Evolutionary conservation across 2,888 invertebrate species (phyloP).

Genomic region (Trichopria drosophilae): DNA sequence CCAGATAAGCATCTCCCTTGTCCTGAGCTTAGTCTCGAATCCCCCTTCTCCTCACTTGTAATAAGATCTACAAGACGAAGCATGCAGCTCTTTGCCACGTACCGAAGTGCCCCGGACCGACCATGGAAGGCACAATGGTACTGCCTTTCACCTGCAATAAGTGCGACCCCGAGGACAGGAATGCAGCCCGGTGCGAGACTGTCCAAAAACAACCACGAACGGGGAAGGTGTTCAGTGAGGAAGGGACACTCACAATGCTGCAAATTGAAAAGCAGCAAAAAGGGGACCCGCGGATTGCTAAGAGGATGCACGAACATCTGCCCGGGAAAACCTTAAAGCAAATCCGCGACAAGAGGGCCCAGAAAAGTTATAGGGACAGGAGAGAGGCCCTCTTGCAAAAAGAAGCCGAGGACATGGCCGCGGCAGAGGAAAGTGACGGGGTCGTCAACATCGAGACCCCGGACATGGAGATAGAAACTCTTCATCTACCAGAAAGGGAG

Average conservation of each 20-base stretch:
- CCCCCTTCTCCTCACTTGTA: slow-evolving; percentile 22
- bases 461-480: no score
- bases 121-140: no score
- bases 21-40: no score
- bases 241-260: no score
- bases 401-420: no score
- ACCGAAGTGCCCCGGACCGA: slow-evolving; percentile 31
- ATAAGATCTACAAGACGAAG: slow-evolving; percentile 21
- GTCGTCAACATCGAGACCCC: no score
- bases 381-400: no score
- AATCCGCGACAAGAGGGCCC: slow-evolving; percentile 21
- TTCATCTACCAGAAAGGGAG: no score
- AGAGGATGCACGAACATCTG: slow-evolving; percentile 13
- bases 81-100: slow-evolving; percentile 33
- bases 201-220: slow-evolving; percentile 12
- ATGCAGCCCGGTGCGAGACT: not conserved
- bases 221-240: no score
- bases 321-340: slow-evolving; percentile 23
- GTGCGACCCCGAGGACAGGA: slow-evolving; percentile 19
- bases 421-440: no score
- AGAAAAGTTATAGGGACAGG: no score
- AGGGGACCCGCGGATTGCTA: slow-evolving; percentile 13
- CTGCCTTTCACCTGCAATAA: slow-evolving; percentile 16
- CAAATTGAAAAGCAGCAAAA: slow-evolving; percentile 19
- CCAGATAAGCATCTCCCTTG: no score